These are phyloP conservation scores for Probosciger aterrimus DNA, from an alignment of 2,113 vertebrate species.

Conservation along the genomic window DNA sequence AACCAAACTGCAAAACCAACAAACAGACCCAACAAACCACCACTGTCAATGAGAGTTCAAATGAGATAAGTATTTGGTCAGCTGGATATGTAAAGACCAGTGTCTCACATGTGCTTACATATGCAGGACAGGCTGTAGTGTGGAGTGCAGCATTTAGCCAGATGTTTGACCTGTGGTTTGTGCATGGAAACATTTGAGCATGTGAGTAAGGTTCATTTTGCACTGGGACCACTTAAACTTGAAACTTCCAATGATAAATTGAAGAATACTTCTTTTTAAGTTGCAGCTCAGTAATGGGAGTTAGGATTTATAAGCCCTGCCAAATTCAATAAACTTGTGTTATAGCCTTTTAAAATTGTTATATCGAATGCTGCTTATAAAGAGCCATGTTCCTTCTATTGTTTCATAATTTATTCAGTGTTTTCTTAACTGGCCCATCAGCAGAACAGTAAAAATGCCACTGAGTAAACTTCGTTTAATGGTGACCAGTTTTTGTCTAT, in stretches of 20 bases:
- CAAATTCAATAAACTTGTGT: slow-evolving; percentile 61
- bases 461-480: slow-evolving; percentile 65
- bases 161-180: background rate
- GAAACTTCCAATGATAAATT: slow-evolving; percentile 25
- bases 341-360: slow-evolving; percentile 62
- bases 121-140: background rate
- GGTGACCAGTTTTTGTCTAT: slow-evolving; percentile 49
- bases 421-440: slow-evolving; percentile 59
- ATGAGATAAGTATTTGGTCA: background rate
- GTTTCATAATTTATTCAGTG: slow-evolving; percentile 66
- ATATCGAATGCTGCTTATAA: slow-evolving; percentile 34
- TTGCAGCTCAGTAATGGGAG: slow-evolving; percentile 5
- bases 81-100: background rate
- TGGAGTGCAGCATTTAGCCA: background rate
- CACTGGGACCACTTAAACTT: background rate
- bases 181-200: background rate
- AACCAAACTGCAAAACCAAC: background rate
- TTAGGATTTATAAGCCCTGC: slow-evolving; percentile 57
- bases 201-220: background rate
- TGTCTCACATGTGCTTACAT: background rate
- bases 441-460: slow-evolving; percentile 55
- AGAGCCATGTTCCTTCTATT: slow-evolving; percentile 19
- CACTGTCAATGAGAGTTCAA: background rate
- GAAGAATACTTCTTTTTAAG: slow-evolving; percentile 20
- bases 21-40: background rate